Conservation (phyloP, 64 coral and sea anemone species). For the Stichodactyla mertensii region DNA sequence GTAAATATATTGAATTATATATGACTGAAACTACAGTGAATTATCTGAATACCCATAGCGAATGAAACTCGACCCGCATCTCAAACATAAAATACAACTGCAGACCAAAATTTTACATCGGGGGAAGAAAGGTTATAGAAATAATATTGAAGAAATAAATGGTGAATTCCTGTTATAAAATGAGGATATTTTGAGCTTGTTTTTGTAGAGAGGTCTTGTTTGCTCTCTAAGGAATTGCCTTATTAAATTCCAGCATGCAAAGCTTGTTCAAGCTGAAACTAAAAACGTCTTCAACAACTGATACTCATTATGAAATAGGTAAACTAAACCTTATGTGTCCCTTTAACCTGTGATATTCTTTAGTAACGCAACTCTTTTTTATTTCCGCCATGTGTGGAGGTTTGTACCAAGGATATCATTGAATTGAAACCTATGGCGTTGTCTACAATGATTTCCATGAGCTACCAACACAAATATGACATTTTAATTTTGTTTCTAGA, state of each 20-base stretch:
- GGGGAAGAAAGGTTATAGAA: background rate
- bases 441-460: background rate
- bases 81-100: background rate
- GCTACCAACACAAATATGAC: slow-evolving; percentile 42
- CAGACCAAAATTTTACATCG: background rate
- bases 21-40: background rate
- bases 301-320: background rate
- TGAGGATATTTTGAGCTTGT: background rate
- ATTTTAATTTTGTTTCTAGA: slow-evolving; percentile 76
- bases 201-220: background rate
- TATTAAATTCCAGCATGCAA: background rate
- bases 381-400: background rate
- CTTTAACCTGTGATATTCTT: background rate
- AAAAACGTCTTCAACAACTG: background rate
- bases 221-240: background rate
- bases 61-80: background rate
- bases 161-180: background rate
- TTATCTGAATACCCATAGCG: background rate
- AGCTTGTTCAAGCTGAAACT: background rate
- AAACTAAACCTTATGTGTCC: background rate
- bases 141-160: background rate
- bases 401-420: background rate
- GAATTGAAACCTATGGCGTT: background rate
- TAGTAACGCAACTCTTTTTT: background rate
- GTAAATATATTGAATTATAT: background rate